These are phyloP conservation scores for Casuarius casuarius DNA, from an alignment of 2,113 vertebrate genomes.

Conservation along the genomic window DNA sequence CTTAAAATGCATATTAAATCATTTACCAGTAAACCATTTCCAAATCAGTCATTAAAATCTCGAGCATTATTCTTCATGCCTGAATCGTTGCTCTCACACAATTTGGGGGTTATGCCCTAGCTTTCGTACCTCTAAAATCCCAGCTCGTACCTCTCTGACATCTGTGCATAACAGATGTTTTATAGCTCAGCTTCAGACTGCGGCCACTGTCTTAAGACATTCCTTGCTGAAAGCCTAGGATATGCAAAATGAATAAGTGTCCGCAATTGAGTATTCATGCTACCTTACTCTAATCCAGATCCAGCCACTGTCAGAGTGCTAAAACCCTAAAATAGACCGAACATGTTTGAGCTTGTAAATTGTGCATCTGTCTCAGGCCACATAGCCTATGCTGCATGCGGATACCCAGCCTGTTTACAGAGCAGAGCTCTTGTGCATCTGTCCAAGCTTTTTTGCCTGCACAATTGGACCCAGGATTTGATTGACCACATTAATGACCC, in stretches of 20 bases:
- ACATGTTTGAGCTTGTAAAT: not conserved
- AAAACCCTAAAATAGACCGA: not conserved
- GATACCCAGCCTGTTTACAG: not conserved
- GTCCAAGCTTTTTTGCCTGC: not conserved
- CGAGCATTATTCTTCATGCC: not conserved
- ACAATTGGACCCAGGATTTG: not conserved
- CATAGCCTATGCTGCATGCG: rapidly evolving
- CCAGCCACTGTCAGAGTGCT: not conserved
- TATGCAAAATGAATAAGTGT: not conserved
- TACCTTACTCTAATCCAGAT: not conserved
- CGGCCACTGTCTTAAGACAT: not conserved
- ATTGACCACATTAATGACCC: not conserved
- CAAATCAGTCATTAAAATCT: not conserved
- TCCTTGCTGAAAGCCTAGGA: not conserved
- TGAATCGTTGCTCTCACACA: not conserved
- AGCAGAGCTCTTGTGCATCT: not conserved
- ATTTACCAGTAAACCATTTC: not conserved
- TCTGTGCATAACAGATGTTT: not conserved
- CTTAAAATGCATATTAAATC: constrained; percentile 13
- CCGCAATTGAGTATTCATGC: not conserved
- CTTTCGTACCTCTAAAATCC: constrained; percentile 1
- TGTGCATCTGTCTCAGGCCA: not conserved
- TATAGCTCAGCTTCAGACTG: not conserved
- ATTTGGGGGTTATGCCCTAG: not conserved
- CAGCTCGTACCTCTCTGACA: not conserved